Evolutionary conservation across 2,113 vertebrate species (phyloP).

Genomic region (Balaeniceps rex): DNA sequence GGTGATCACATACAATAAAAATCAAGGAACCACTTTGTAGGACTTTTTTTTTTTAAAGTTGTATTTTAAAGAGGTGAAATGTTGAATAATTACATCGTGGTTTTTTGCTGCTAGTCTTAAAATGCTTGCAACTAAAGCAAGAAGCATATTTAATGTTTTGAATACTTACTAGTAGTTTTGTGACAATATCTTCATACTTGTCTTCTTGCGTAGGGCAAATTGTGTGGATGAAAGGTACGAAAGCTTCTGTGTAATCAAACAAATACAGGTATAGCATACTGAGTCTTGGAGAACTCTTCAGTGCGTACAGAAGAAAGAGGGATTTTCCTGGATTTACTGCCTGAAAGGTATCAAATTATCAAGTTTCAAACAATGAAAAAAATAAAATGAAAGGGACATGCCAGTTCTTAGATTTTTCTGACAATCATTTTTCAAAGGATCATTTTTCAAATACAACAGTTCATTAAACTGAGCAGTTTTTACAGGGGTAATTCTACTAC

Average conservation of each 20-base stretch:
- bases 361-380: background rate
- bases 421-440: background rate
- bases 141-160: background rate
- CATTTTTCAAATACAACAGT: background rate
- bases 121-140: background rate
- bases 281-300: constrained; percentile 91
- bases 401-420: background rate
- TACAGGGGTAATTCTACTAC: background rate
- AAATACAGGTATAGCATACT: constrained; percentile 91
- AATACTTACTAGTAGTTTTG: constrained; percentile 77
- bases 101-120: background rate
- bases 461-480: background rate
- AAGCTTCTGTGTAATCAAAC: constrained; percentile 89
- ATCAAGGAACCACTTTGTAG: background rate
- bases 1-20: background rate
- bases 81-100: background rate
- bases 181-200: constrained; percentile 56
- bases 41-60: background rate
- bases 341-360: constrained; percentile 63
- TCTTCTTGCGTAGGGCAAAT: constrained; percentile 79
- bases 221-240: constrained; percentile 92
- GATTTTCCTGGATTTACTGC: constrained; percentile 88
- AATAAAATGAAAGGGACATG: background rate
- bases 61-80: background rate
- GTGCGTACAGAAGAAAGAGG: constrained; percentile 88